A percentile compares a stretch with the other conserved stretches of the same genome.
These are phyloP conservation scores for Lithobates pipiens DNA, from an alignment of 2,797 vertebrate genomes.

Conservation along the genomic window DNA sequence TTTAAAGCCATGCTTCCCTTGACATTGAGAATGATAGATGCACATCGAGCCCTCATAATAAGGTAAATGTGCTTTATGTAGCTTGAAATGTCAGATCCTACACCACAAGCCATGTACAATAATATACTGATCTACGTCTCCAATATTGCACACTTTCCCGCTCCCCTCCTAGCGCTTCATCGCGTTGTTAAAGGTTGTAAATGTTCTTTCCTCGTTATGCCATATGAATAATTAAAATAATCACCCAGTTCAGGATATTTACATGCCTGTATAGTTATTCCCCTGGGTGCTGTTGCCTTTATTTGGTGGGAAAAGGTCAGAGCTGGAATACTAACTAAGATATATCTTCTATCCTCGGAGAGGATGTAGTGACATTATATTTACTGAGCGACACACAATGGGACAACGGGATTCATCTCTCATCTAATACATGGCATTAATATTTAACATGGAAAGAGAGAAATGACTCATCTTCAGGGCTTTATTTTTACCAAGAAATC, in stretches of 20 bases:
- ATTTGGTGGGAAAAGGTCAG: slow-evolving; percentile 51
- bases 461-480: not conserved
- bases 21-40: slow-evolving; percentile 40
- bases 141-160: not conserved
- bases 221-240: slow-evolving; percentile 45
- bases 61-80: slow-evolving; percentile 44
- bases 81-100: slow-evolving; percentile 49
- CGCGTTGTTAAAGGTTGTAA: not conserved
- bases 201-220: slow-evolving; percentile 5
- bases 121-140: not conserved
- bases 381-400: slow-evolving; percentile 29
- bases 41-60: not conserved
- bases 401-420: slow-evolving; percentile 7
- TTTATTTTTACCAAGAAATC: not conserved
- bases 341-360: slow-evolving; percentile 54
- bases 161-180: not conserved
- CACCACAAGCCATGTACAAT: slow-evolving; percentile 17
- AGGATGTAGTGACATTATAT: slow-evolving; percentile 39
- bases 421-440: not conserved
- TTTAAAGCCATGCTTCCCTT: slow-evolving; percentile 22
- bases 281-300: slow-evolving; percentile 22
- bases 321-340: slow-evolving; percentile 47
- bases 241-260: slow-evolving; percentile 8
- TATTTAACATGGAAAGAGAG: not conserved
- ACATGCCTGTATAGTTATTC: slow-evolving; percentile 9